Percentiles rank a stretch among this genome's conserved stretches.
Evolutionary conservation across 2,113 vertebrate species (phyloP).

Genomic region (Dicaeum eximium): DNA sequence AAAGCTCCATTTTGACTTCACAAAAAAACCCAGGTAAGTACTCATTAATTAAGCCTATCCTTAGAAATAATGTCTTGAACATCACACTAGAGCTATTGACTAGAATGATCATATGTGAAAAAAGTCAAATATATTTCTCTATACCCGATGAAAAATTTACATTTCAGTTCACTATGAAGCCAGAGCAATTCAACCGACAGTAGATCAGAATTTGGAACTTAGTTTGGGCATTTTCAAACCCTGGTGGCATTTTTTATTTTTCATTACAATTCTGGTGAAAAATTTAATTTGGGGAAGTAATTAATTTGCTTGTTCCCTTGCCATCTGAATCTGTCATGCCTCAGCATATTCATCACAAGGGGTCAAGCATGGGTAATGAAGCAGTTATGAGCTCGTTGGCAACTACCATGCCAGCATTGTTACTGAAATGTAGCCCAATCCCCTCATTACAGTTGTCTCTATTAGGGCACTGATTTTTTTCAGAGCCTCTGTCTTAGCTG

Average conservation of each 20-base stretch:
- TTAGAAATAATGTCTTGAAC: neutral
- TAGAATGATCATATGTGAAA: neutral
- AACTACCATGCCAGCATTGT: neutral
- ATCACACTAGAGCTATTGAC: neutral
- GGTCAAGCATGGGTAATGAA: slow-evolving; percentile 51
- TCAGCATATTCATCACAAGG: neutral
- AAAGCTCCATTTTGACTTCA: neutral
- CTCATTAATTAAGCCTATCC: neutral
- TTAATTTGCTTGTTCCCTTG: slow-evolving; percentile 42
- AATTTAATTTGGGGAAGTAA: slow-evolving; percentile 28
- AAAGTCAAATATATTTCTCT: neutral
- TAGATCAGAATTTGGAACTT: neutral
- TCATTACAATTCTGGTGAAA: slow-evolving; percentile 40
- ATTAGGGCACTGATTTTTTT: neutral
- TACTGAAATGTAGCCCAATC: neutral
- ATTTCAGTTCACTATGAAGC: neutral
- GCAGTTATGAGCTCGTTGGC: neutral
- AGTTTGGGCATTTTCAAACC: neutral
- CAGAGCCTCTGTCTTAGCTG: neutral
- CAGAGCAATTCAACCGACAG: neutral
- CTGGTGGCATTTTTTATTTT: slow-evolving; percentile 17
- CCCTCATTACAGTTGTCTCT: neutral
- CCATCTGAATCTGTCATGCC: slow-evolving; percentile 15
- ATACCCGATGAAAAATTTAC: neutral
- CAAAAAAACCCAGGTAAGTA: neutral